Evolutionary conservation across 2,113 vertebrate species (phyloP).

Genomic region (Cichladusa arquata): DNA sequence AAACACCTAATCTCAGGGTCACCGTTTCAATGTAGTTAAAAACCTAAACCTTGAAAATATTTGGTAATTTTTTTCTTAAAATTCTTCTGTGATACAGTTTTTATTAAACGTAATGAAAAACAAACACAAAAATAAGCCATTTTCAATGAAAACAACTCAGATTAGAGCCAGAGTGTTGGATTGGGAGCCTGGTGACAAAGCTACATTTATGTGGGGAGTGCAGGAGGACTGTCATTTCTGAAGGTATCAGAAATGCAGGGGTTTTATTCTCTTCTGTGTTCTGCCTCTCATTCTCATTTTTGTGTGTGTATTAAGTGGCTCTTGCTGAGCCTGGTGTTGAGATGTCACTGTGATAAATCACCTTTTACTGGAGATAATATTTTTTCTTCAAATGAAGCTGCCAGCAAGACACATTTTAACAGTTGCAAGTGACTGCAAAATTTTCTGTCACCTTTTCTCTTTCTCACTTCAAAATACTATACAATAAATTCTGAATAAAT

Average conservation of each 20-base stretch:
- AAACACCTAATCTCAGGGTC: background rate
- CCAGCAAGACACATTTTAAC: conserved; percentile 20
- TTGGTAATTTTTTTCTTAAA: background rate
- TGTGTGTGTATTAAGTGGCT: conserved; percentile 15
- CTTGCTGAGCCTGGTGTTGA: conserved; percentile 12
- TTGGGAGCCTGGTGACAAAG: background rate
- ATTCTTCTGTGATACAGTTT: background rate
- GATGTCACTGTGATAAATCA: conserved; percentile 35
- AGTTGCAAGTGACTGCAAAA: background rate
- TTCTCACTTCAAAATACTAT: background rate
- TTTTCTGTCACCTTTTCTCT: background rate
- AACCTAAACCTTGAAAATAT: background rate
- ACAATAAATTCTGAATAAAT: background rate
- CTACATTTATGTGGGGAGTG: background rate
- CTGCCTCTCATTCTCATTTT: background rate
- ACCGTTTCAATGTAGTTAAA: background rate
- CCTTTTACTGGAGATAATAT: conserved; percentile 6
- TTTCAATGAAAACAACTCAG: background rate
- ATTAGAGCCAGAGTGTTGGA: background rate
- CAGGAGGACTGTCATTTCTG: background rate
- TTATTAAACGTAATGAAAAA: background rate
- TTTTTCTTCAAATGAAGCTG: conserved; percentile 47
- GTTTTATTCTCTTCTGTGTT: conserved; percentile 3
- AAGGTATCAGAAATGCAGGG: background rate
- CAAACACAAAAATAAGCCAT: background rate